Percentiles rank a stretch among this genome's conserved stretches.
These are phyloP conservation scores for Acipenser transmontanus DNA, from an alignment of 2,797 vertebrate species.

Conservation along the genomic window DNA sequence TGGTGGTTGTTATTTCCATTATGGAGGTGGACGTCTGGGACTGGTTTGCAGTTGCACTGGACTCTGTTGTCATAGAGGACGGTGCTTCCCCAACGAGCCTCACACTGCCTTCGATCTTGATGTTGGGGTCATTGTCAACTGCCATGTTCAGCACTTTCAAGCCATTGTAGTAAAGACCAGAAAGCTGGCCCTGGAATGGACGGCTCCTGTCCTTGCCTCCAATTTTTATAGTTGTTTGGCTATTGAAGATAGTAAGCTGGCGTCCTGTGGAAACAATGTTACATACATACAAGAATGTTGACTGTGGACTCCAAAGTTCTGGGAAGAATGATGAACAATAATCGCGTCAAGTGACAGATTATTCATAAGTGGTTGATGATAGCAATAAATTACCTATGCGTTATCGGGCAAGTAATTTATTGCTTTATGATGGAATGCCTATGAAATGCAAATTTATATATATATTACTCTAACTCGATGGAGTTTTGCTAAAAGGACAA, in stretches of 20 bases:
- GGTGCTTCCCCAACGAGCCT: conserved; percentile 96
- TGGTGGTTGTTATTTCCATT: conserved; percentile 93
- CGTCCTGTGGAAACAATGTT: conserved; percentile 86
- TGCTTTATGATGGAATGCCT: conserved; percentile 74
- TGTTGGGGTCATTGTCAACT: conserved; percentile 92
- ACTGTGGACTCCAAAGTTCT: conserved; percentile 58
- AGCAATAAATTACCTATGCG: conserved; percentile 83
- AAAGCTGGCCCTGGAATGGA: conserved; percentile 97
- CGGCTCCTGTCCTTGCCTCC: conserved; percentile 81
- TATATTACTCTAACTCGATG: conserved; percentile 20
- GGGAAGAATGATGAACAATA: conserved; percentile 52
- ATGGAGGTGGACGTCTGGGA: conserved; percentile 91
- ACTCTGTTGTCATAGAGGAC: conserved; percentile 96
- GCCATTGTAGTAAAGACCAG: conserved; percentile 98
- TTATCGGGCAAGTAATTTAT: conserved; percentile 77
- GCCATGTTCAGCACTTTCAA: conserved; percentile 99
- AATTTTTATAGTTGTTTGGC: conserved; percentile 96
- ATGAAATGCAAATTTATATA: conserved; percentile 61
- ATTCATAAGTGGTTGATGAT: conserved; percentile 69
- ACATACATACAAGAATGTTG: conserved; percentile 79
- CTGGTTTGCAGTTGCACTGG: conserved; percentile 89
- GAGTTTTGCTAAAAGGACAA: conserved; percentile 74
- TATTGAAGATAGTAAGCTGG: conserved; percentile 99
- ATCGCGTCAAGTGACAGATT: conserved; percentile 42
- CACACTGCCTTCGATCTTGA: conserved; percentile 90